phyloP scores from a whole-genome alignment of 2,888 invertebrate species.

The Tachystola acroxantha region DNA sequence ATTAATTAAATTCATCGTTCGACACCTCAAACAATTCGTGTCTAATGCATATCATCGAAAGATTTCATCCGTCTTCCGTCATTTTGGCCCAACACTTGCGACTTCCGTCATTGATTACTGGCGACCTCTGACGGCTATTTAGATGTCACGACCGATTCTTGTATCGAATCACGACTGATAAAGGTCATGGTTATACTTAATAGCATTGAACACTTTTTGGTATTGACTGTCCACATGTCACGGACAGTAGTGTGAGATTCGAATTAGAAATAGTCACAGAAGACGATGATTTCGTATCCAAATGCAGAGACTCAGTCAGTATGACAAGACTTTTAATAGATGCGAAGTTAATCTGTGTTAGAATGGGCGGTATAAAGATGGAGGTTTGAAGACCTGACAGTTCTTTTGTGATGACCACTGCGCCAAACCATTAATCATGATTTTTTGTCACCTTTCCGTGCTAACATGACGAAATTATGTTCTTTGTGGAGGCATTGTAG shows the following conservation, averaged over 20 bases:
- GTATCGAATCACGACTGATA: conserved; percentile 53
- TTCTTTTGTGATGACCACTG: conserved; percentile 52
- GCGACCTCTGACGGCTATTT: conserved; percentile 61
- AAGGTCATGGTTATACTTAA: conserved; percentile 62
- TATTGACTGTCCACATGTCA: conserved; percentile 37
- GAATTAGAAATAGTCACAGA: conserved; percentile 2
- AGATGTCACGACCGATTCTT: conserved; percentile 67
- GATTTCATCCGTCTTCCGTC: conserved; percentile 54
- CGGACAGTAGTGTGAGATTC: conserved; percentile 10
- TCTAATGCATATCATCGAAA: conserved; percentile 33
- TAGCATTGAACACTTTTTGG: conserved; percentile 38
- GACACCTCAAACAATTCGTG: conserved; percentile 22
- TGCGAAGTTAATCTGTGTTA: conserved; percentile 23
- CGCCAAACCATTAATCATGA: conserved; percentile 62
- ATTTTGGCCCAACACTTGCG: conserved; percentile 28
- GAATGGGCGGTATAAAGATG: conserved; percentile 34
- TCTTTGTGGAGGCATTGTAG: conserved; percentile 57
- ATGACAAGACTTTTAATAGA: not conserved
- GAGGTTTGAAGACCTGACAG: conserved; percentile 44
- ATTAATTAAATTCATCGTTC: conserved; percentile 1
- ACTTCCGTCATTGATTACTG: conserved; percentile 70
- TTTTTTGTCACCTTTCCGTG: conserved; percentile 68
- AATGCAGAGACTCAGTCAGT: not conserved
- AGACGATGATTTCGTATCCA: not conserved
- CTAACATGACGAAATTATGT: conserved; percentile 70